phyloP scores from a whole-genome alignment of 2,113 vertebrate species.

The Paramisgurnus dabryanus region DNA sequence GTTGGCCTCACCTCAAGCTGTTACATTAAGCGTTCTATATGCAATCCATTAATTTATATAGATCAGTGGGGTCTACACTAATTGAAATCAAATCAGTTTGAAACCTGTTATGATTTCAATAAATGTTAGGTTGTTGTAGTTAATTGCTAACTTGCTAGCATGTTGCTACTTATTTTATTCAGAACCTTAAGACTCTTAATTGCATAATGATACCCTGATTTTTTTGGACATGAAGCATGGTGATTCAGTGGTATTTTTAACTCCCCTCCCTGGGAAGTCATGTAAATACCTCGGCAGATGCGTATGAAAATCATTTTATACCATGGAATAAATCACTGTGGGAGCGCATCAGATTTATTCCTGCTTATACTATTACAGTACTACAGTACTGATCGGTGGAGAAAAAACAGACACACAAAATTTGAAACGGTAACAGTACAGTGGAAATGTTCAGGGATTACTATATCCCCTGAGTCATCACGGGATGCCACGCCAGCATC shows the following conservation, averaged over 20 bases:
- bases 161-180: no score
- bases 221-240: not conserved
- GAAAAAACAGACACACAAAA: not conserved
- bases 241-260: not conserved
- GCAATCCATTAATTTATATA: no score
- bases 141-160: no score
- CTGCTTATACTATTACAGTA: not conserved
- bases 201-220: not conserved
- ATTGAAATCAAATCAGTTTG: no score
- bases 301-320: not conserved
- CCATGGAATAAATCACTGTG: not conserved
- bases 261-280: not conserved
- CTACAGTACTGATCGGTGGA: not conserved
- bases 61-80: no score
- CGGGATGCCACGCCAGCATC: constrained; percentile 13
- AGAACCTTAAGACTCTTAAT: no score
- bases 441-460: constrained; percentile 35
- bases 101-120: no score
- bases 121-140: no score
- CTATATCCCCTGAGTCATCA: constrained; percentile 34
- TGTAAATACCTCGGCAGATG: not conserved
- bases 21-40: no score
- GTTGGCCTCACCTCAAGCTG: no score
- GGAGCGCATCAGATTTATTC: no score
- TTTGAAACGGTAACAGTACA: not conserved